These are phyloP conservation scores for Hippoglossus stenolepis DNA, from an alignment of 2,113 vertebrate genomes.

Conservation along the genomic window DNA sequence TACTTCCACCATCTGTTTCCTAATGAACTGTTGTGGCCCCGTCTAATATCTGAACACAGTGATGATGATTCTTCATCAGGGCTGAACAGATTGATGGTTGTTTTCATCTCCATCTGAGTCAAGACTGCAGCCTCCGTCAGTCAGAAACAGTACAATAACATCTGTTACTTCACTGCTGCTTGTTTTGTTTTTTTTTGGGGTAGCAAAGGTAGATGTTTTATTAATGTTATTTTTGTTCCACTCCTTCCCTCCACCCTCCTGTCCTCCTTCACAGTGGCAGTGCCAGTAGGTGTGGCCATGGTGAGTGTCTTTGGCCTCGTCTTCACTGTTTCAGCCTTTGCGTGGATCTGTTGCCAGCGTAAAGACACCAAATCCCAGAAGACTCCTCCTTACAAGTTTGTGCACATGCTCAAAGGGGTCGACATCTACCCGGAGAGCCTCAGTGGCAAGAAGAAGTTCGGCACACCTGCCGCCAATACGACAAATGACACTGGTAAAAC, in stretches of 20 bases:
- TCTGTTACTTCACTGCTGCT: background rate
- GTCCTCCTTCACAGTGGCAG: slow-evolving; percentile 88
- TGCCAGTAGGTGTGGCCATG: slow-evolving; percentile 92
- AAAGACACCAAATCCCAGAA: slow-evolving; percentile 94
- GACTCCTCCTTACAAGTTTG: slow-evolving; percentile 97
- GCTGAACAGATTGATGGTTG: slow-evolving; percentile 48
- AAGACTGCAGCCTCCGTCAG: slow-evolving; percentile 41
- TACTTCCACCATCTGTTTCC: slow-evolving; percentile 22
- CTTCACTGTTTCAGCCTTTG: slow-evolving; percentile 94
- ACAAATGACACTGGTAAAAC: slow-evolving; percentile 75
- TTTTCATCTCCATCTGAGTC: slow-evolving; percentile 52
- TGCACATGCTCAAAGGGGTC: slow-evolving; percentile 98
- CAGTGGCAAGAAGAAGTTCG: slow-evolving; percentile 94
- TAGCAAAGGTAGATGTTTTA: too few species aligned
- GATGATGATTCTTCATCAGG: background rate
- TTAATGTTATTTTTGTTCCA: background rate
- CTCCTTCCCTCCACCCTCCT: slow-evolving; percentile 62
- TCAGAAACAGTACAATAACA: slow-evolving; percentile 24
- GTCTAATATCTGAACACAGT: slow-evolving; percentile 26
- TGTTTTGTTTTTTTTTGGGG: too few species aligned
- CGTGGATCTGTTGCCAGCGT: slow-evolving; percentile 99
- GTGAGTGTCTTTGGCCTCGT: slow-evolving; percentile 95
- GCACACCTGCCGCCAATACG: slow-evolving; percentile 82
- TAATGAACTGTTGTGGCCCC: slow-evolving; percentile 16
- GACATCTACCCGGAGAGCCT: slow-evolving; percentile 97